Evolutionary conservation across 2,797 vertebrate species (phyloP).

Genomic region (Pangasius macronema): DNA sequence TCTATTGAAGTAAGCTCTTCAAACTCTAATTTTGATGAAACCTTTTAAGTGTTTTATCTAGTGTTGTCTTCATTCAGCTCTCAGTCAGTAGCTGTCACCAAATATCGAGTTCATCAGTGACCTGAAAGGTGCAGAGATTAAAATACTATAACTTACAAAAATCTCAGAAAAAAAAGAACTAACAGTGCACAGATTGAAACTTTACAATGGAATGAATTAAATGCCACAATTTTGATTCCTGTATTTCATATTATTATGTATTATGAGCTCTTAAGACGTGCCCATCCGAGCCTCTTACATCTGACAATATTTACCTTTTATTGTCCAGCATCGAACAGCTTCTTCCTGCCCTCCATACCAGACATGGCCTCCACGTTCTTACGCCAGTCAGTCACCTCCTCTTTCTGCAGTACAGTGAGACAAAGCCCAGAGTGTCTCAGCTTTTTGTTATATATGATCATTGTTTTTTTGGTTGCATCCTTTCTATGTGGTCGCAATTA

Average conservation of each 20-base stretch:
- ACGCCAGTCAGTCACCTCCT: conserved; percentile 62
- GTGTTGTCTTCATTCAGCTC: background rate
- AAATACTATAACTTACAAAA: background rate
- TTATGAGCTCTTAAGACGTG: background rate
- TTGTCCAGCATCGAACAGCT: conserved; percentile 56
- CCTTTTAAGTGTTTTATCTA: background rate
- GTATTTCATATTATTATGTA: background rate
- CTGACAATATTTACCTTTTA: conserved; percentile 25
- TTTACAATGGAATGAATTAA: background rate
- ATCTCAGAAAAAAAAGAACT: background rate
- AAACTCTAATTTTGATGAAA: background rate
- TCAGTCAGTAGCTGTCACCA: background rate
- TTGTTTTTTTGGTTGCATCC: background rate
- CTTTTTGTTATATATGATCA: background rate
- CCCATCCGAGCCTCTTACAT: background rate
- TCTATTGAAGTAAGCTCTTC: too few relatives aligned
- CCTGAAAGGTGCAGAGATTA: background rate
- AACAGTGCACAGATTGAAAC: background rate
- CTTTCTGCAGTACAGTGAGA: conserved; percentile 49
- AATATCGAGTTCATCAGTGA: background rate
- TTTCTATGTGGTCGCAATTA: background rate
- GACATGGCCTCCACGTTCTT: conserved; percentile 66
- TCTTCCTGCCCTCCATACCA: conserved; percentile 63
- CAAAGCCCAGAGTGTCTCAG: background rate
- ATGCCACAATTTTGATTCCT: background rate